Base-by-base conservation (phyloP, 2,888 invertebrate species). In the Acleris literana region DNA sequence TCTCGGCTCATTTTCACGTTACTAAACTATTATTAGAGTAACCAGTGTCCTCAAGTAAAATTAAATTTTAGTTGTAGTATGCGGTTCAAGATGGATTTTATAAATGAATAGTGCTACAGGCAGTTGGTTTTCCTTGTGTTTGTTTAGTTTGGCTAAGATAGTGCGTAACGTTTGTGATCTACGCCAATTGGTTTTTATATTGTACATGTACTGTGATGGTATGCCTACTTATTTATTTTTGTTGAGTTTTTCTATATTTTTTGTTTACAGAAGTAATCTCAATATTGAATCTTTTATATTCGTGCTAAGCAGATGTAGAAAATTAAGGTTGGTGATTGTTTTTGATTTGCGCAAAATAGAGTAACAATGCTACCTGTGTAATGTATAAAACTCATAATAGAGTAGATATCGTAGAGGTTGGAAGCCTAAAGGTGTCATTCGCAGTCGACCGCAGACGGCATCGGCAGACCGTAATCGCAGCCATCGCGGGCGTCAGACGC, bases 161-260 rank as follows among this genome's bases (percentile, higher is more conserved):
- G 61, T 56, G 61, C 60, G 49, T 56, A 51, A 64, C 5, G 44
- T 60, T 67, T 74, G 72, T 72, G 72, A 72, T 79, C 72, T 72
- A 73, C 76, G 73, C 59, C 60, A 62, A 71, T 74, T 74, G 69
- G 73, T 71, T 77, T 73, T 70, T 64, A 71, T 78, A 74, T 76
- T 33, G 33, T 33, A 33, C 9, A 33, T 74, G 67, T 80, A 80
- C 83, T 86, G 85, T 85, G 85, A 86, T 85, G 76, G 74, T 81
- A 77, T 77, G 72, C 73, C 79, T 83, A 81, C 80, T 82, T 82
- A 83, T 75, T 72, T 71, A 68, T 71, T 76, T 77, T 83, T 81
- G 79, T 83, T 84, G 69, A 69, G 68, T 75, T 74, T 72, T 69
- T 74, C 70, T 69, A 69, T 72, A 71, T 72, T 73, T 74, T 76